Evolutionary conservation across 1,140 invertebrate genomes (phyloP).

Genomic region (Penaeus vannamei): DNA sequence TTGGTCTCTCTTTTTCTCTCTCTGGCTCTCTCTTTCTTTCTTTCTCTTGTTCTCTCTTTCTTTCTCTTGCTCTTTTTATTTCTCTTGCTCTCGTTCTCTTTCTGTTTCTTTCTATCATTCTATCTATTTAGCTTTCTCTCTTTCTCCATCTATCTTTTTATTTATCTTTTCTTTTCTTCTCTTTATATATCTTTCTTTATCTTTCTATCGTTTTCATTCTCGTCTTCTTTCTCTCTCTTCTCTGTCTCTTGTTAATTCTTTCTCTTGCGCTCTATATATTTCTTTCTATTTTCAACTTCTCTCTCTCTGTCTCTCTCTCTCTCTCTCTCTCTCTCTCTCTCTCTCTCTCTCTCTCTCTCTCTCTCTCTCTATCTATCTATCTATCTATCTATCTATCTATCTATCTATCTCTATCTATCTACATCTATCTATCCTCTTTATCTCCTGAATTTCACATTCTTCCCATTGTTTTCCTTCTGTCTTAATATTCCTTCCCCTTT

Average conservation of each 20-base stretch:
- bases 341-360: conserved; percentile 26
- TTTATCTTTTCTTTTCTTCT: not conserved
- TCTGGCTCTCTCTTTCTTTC: not conserved
- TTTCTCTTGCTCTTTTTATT: not conserved
- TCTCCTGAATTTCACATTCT: not conserved
- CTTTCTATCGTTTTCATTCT: not conserved
- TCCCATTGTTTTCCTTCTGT: not conserved
- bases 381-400: not conserved
- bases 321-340: not conserved
- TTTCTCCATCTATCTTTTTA: not conserved
- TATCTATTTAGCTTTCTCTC: not conserved
- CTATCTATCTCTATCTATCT: not conserved
- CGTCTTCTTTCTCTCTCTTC: not conserved
- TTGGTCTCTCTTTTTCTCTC: conserved; percentile 3
- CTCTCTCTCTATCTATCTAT: conserved; percentile 5
- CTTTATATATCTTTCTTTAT: not conserved
- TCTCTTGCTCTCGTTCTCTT: not conserved
- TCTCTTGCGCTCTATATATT: not conserved
- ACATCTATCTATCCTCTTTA: not conserved
- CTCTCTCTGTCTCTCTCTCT: too few species aligned
- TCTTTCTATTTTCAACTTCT: not conserved
- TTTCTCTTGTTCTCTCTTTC: not conserved
- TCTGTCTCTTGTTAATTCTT: too few species aligned
- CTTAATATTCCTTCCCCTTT: too few species aligned
- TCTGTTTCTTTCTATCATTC: not conserved